phyloP scores from a whole-genome alignment of 2,888 invertebrate genomes.

The Dynastes grantii region DNA sequence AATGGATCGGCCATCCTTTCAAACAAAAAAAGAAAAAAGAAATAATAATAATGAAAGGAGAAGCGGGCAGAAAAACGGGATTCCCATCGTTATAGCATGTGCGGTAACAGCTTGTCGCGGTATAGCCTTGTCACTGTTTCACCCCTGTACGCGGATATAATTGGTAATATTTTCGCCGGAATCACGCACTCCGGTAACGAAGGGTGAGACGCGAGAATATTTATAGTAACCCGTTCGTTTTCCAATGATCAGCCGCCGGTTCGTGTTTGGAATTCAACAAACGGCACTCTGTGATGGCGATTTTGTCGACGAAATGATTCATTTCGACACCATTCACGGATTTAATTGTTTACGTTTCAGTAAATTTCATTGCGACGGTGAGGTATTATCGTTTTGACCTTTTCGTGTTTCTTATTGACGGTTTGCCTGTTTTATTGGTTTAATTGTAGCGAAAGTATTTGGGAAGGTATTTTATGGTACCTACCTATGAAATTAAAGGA shows the following conservation, averaged over 20 bases:
- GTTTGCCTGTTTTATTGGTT: background rate
- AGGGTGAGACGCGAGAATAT: background rate
- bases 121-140: background rate
- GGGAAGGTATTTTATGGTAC: no score
- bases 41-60: background rate
- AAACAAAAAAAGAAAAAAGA: background rate
- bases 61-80: no score
- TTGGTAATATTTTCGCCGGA: constrained; percentile 13
- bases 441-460: background rate
- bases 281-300: background rate
- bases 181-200: constrained; percentile 3
- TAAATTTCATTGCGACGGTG: background rate
- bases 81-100: background rate
- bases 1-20: background rate
- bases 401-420: background rate
- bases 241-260: background rate
- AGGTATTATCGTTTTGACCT: background rate
- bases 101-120: constrained; percentile 10
- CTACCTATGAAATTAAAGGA: no score
- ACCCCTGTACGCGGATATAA: background rate
- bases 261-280: background rate
- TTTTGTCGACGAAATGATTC: background rate
- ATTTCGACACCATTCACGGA: constrained; percentile 10
- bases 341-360: constrained; percentile 15
- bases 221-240: constrained; percentile 6